These are phyloP conservation scores for Uromys caudimaculatus DNA, from an alignment of 2,797 vertebrate species.

Conservation along the genomic window DNA sequence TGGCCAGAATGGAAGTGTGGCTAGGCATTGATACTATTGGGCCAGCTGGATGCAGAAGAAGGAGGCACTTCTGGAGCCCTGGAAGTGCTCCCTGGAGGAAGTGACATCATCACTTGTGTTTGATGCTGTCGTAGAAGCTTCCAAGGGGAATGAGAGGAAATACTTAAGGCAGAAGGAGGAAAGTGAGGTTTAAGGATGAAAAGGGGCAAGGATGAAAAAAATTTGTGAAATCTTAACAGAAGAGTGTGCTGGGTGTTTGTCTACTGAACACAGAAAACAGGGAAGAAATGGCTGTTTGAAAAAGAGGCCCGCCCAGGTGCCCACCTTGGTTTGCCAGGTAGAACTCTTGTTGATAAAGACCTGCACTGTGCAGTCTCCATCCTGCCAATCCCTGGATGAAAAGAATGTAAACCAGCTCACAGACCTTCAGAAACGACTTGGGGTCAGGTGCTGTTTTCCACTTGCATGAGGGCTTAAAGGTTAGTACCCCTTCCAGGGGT, in stretches of 20 bases:
- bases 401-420: background rate
- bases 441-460: background rate
- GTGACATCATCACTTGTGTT: background rate
- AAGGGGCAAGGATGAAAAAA: fast-evolving
- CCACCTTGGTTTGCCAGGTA: background rate
- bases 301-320: background rate
- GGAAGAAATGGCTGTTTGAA: background rate
- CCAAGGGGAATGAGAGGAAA: background rate
- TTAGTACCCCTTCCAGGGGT: no score
- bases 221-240: background rate
- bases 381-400: fast-evolving
- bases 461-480: background rate
- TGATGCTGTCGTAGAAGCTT: background rate
- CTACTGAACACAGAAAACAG: no score
- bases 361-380: fast-evolving
- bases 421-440: background rate
- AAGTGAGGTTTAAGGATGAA: background rate
- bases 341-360: background rate
- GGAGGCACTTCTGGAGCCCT: background rate
- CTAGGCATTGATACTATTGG: background rate
- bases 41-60: background rate
- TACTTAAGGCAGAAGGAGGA: background rate
- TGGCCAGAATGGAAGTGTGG: fast-evolving
- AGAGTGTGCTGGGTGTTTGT: background rate
- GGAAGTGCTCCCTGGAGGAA: background rate